Base-by-base conservation (phyloP, 23 tunicate genomes). In the Halocynthia roretzi region DNA sequence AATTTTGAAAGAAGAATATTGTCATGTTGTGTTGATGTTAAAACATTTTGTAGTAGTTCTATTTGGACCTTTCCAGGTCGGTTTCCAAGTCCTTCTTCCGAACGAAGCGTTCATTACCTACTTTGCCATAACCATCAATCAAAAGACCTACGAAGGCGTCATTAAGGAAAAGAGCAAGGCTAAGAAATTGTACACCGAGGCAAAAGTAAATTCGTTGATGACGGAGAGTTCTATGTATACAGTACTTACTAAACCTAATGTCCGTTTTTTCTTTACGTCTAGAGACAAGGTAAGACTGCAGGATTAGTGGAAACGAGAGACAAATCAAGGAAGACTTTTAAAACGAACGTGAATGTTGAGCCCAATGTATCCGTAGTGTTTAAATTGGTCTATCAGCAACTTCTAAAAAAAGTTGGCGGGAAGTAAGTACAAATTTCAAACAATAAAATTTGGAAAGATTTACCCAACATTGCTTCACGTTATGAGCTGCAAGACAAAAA, bases 291-390 rank as follows among this genome's bases (percentile, higher is more conserved):
- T 15, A 17, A 71, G 8, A 61, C 85, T 9, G 85, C 60, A 9
- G 85, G 85, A 5, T 78, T 71, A 71, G 85, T 81, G 50, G 78
- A 77, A 44, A 40, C 85, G 62, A 48, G 85, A 14, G 85, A 61
- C 50, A 2, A 48, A 14, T 81, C 85, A n/a, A 23, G 78, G 11
- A 72, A 54, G 12, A 68, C 72, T 6, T 81, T 81, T 54, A 77
- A 58, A 61, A 81, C 85, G 6, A 60, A 71, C 17, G 76, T 71
- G 31, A 81, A 71, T 61, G 55, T 81, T 56, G 85, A 71, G 22
- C 85, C 85, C 12, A 8, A 52, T 8, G 50, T 55, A 52, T 58
- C 61, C 15, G 85, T 71, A 8, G 72, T 52, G 49, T 81, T 81
- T 8, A 10, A 62, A 14, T 58, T 81, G 54, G 72, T 71, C 11